Evolutionary conservation across 2,888 invertebrate genomes (phyloP), one percentile per base, ranked within the genome.

Genomic region (Apamea monoglypha): DNA sequence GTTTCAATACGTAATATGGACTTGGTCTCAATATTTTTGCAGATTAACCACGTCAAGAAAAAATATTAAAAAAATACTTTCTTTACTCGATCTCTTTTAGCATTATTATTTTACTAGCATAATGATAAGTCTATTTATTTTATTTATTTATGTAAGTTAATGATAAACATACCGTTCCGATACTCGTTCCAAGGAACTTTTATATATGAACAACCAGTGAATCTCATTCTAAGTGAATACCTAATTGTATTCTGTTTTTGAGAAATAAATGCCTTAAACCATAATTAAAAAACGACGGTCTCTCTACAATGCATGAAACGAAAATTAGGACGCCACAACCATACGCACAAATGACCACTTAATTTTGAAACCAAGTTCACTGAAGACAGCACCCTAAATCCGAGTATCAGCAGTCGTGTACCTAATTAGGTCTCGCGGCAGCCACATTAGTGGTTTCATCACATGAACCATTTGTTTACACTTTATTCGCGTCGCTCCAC

Each of bases 361-460:
- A 56, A 25, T 56, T 56, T 56, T 56, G 10, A 56, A 56, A 56
- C 56, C 56, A 56, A 56, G 25, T 2, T 56, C 25, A 56, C n/a
- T 56, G 56, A 56, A n/a, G 56, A 59, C n/a, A 59, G n/a, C n/a
- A n/a, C 12, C 36, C 36, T 12, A 64, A 36, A 36, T 36, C 36
- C 32, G 25, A 64, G 32, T 47, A 64, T 56, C 78, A 56, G 21
- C 70, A 56, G 18, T 56, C 0, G 21, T 67, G 76, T 76, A 72
- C 74, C 56, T 76, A 80, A 82, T 80, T 76, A 78, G 76, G 74
- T 72, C 69, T 67, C 71, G 53, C 2, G n/a, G 36, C 32, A 14
- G 16, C 44, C 50, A 40, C 81, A 79, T 85, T 67, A 80, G 67
- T 78, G 59, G 67, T 68, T 72, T 72, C 76, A 78, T 50, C 83